Base-by-base conservation (phyloP, 2,797 vertebrate genomes). In the Austrolebias charrua region DNA sequence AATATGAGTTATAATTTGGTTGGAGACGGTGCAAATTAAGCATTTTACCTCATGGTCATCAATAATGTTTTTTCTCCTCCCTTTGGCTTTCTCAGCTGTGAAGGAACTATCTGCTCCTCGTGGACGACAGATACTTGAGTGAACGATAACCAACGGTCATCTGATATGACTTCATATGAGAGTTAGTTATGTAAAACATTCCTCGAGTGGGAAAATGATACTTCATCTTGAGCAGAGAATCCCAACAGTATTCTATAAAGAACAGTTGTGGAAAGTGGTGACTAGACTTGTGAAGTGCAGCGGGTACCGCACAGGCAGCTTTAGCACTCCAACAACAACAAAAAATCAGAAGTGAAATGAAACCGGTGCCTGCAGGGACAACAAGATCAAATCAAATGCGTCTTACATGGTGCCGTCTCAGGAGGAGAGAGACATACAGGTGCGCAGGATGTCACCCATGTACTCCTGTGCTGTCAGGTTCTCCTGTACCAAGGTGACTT, bases 1-100 rank as follows among this genome's bases (percentile, higher is more conserved):
- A 91, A 85, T 90, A 86, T 90, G 91, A 93, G 83, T 91, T 92
- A 91, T 93, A 93, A 92, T 93, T 93, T 91, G 84, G 87, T 88
- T 76, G 84, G 92, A 92, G 91, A 93, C 82, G 69, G 83, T 88
- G 86, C 86, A 93, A 93, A 92, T 93, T 92, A 93, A 91, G 91
- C 85, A 88, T 92, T 93, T 93, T 92, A 91, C 82, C 76, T 86
- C 83, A 79, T 54, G 81, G 84, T 90, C 92, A 92, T 93, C 91
- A 92, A 93, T 93, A 93, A 63, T 65, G 24, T 66, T 51, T 71
- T 81, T 79, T 82, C 53, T 64, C 35, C 60, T 58, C 31, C 66
- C 75, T 71, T 59, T 54, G 40, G 72, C 63, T 62, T 48, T 63
- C 53, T 79, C 67, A 2, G 47, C 75, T 73, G 68, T 75, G 68